These are phyloP conservation scores for Papilio helenus DNA, from an alignment of 1,140 invertebrate genomes.

Conservation along the genomic window DNA sequence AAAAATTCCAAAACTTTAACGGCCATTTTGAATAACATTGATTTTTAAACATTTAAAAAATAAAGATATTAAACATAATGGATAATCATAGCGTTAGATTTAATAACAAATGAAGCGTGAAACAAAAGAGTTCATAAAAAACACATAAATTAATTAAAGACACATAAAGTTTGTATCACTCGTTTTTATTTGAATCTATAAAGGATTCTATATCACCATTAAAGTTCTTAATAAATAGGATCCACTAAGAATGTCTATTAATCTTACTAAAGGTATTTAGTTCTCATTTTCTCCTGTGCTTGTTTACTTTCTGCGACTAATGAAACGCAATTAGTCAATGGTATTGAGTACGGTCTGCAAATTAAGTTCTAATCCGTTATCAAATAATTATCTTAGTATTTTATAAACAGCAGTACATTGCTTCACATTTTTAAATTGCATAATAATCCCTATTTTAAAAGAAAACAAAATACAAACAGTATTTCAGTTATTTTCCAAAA, in stretches of 20 bases:
- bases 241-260: conserved; percentile 18
- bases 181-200: neutral
- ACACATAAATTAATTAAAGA: neutral
- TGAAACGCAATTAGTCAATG: conserved; percentile 7
- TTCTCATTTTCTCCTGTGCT: conserved; percentile 12
- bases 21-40: neutral
- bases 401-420: neutral
- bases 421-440: neutral
- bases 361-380: neutral
- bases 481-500: neutral
- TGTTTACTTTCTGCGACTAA: conserved; percentile 27
- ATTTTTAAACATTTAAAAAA: neutral
- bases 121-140: neutral
- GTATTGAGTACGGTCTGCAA: neutral
- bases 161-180: neutral
- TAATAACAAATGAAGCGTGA: too few species aligned
- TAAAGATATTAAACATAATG: neutral
- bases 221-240: conserved; percentile 6
- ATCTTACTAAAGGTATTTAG: conserved; percentile 19
- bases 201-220: neutral
- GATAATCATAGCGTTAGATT: too few species aligned
- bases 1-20: neutral
- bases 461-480: neutral
- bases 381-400: neutral
- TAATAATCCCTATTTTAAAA: neutral